Evolutionary conservation across 2,113 vertebrate genomes (phyloP).

Genomic region (Maccullochella peelii): DNA sequence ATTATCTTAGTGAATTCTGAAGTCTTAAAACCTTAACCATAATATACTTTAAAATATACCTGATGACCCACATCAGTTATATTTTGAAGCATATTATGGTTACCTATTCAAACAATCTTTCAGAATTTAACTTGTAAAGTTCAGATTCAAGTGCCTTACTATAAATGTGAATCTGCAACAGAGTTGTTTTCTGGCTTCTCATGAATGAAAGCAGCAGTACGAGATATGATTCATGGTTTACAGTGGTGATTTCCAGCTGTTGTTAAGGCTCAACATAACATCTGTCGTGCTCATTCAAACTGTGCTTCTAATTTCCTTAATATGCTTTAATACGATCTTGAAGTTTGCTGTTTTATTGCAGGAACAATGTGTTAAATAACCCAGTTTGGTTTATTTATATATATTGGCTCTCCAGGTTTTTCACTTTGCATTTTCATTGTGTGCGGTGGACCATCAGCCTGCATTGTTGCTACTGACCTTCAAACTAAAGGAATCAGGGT

Average conservation of each 20-base stretch:
- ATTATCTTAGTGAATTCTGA: neutral
- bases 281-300: neutral
- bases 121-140: neutral
- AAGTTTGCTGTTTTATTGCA: neutral
- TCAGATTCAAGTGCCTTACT: constrained; percentile 35
- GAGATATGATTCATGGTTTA: constrained; percentile 1
- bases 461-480: constrained; percentile 12
- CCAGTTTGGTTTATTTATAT: constrained; percentile 8
- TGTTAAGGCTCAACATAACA: neutral
- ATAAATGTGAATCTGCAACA: neutral
- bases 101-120: neutral
- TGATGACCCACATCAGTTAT: neutral
- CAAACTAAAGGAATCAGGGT: neutral
- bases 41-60: neutral
- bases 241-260: neutral
- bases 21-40: neutral
- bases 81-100: neutral
- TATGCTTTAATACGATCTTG: neutral
- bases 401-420: too few relatives aligned
- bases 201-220: constrained; percentile 2
- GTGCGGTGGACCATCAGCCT: constrained; percentile 2
- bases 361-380: neutral
- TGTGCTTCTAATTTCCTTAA: neutral
- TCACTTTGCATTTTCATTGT: neutral
- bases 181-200: neutral